phyloP scores from a whole-genome alignment of 2,888 invertebrate species.

The Dendrolimus houi region DNA sequence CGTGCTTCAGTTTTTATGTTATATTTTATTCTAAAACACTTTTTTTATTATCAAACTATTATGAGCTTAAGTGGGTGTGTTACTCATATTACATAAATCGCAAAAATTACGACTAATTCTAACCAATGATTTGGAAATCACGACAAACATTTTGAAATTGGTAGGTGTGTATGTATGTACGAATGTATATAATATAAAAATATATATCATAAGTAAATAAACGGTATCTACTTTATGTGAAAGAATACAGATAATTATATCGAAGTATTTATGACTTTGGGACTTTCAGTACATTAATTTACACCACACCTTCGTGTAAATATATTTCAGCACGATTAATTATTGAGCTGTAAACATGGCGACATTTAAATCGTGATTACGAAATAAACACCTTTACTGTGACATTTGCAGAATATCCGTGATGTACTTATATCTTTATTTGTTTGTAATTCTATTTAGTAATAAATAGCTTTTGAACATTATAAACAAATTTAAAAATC shows the following conservation, averaged over 20 bases:
- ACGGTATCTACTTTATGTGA: background rate
- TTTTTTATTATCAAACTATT: background rate
- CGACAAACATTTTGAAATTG: background rate
- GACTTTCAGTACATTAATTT: slow-evolving; percentile 29
- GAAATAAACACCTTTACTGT: slow-evolving; percentile 45
- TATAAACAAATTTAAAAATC: no score
- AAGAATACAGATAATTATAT: background rate
- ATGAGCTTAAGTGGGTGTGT: background rate
- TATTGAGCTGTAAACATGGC: slow-evolving; percentile 36
- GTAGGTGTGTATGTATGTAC: background rate
- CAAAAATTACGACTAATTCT: background rate
- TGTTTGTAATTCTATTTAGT: background rate
- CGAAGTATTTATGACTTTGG: slow-evolving; percentile 10
- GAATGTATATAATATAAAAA: background rate
- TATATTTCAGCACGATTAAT: slow-evolving; percentile 41
- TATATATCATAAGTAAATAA: no score
- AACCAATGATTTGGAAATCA: background rate
- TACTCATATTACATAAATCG: background rate
- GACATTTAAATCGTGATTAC: slow-evolving; percentile 53
- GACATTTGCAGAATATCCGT: slow-evolving; percentile 26
- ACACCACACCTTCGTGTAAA: slow-evolving; percentile 44
- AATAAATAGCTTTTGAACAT: background rate
- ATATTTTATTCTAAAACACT: no score
- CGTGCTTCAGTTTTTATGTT: no score
- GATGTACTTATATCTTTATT: background rate